Percentiles rank a stretch among this genome's conserved stretches.
phyloP scores from a whole-genome alignment of 2,888 invertebrate species.

The Melangyna quadrimaculata region DNA sequence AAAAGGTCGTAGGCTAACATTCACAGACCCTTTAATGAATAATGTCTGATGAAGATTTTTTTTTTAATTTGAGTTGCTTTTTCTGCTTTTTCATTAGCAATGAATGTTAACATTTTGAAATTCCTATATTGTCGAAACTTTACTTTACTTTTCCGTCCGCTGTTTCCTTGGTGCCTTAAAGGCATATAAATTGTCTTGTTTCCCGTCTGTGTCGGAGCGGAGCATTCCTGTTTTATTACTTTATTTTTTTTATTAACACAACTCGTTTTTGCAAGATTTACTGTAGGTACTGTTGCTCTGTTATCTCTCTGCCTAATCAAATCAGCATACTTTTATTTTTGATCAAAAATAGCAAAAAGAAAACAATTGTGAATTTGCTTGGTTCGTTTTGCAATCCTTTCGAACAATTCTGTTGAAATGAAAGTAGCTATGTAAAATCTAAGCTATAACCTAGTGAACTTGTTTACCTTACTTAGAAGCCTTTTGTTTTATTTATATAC shows the following conservation, averaged over 20 bases:
- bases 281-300: not conserved
- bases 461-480: slow-evolving; percentile 45
- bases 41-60: slow-evolving; percentile 11
- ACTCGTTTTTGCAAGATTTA: slow-evolving; percentile 37
- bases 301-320: slow-evolving; percentile 49
- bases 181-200: not conserved
- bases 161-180: not conserved
- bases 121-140: slow-evolving; percentile 42
- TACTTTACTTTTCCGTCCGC: slow-evolving; percentile 17
- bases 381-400: slow-evolving; percentile 46
- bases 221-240: not conserved
- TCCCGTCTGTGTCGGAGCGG: no score
- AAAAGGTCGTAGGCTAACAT: slow-evolving; percentile 11
- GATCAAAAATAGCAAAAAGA: slow-evolving; percentile 45
- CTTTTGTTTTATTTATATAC: slow-evolving; percentile 5
- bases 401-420: slow-evolving; percentile 16
- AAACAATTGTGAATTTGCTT: slow-evolving; percentile 56
- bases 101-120: slow-evolving; percentile 34
- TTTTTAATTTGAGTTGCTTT: not conserved
- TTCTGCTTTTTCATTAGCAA: slow-evolving; percentile 20
- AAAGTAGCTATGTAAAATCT: slow-evolving; percentile 8
- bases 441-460: slow-evolving; percentile 55
- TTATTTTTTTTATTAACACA: not conserved
- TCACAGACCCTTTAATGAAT: slow-evolving; percentile 35
- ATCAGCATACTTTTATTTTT: slow-evolving; percentile 58